Conservation (phyloP, 37 sponge, comb jelly and placozoan species). For the Chondrilla cf. caribensis region DNA sequence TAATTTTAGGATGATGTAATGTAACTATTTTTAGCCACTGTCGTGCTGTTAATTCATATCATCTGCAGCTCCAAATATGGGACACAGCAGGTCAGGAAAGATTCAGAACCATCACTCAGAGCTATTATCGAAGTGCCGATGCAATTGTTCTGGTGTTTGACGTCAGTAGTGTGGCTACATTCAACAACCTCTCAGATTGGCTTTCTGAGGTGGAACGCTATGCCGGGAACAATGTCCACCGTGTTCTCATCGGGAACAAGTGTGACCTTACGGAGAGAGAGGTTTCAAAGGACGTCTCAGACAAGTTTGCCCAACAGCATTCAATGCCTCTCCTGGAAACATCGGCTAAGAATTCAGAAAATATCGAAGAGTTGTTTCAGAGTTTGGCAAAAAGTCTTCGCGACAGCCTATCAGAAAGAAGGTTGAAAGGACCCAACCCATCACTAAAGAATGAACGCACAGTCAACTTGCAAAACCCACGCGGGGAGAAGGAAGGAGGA, state of each 20-base stretch:
- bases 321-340: conserved; percentile 91
- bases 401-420: conserved; percentile 59
- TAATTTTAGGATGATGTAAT: background rate
- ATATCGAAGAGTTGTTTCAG: conserved; percentile 79
- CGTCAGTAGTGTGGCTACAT: conserved; percentile 58
- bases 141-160: conserved; percentile 91
- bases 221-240: conserved; percentile 65
- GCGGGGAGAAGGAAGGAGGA: background rate
- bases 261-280: conserved; percentile 78
- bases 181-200: conserved; percentile 80
- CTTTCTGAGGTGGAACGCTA: conserved; percentile 80
- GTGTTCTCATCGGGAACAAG: conserved; percentile 90
- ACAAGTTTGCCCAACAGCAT: conserved; percentile 64
- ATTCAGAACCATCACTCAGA: conserved; percentile 91
- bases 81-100: conserved; percentile 95
- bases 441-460: background rate
- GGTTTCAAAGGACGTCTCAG: conserved; percentile 51
- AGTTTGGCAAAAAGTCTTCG: conserved; percentile 64
- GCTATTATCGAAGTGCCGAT: conserved; percentile 92
- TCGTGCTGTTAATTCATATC: no score
- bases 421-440: conserved; percentile 35
- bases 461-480: background rate
- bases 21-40: background rate
- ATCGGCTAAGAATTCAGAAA: conserved; percentile 81
- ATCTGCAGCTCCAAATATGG: conserved; percentile 91